Base-by-base conservation (phyloP, 2,113 vertebrate species). In the Leptosomus discolor region DNA sequence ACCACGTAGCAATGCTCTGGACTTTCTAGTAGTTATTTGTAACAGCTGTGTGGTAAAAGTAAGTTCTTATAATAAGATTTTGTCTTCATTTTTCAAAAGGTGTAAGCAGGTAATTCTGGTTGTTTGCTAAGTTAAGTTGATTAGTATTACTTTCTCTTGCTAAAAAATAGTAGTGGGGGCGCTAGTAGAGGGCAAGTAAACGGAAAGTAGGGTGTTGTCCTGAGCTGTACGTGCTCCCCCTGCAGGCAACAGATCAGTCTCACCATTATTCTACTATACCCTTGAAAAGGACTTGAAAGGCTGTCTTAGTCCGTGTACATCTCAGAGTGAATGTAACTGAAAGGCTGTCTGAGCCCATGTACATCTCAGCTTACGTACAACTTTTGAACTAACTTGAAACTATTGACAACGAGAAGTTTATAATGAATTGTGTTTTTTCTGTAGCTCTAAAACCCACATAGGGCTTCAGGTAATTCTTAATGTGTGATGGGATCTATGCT, bases 401-500 rank as follows among this genome's bases (percentile, higher is more conserved):
- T 69, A 3, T 22, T 64, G 26, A 64, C 64, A 65, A 18, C 56
- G 5, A 41, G 20, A 71, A 56, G 6, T 80, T 84, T 53, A 8
- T 64, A 36, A 67, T 32, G 11, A 69, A 30, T 46, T 12, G 19
- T 15, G 11, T 3, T 67, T 39, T 92, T 92, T 46, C 24, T 53
- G 12, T 53, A 85, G 32, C 34, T 82, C 5, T 76, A 29, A 86
- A 90, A 54, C 9, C 34, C 3, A 5, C 3, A 1, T 46, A 46
- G 23, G 23, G 46, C 50, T 89, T 90, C 8, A 27, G 15, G 10
- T 85, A 46, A 26, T 51, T 39, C 22, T 60, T 69, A 30, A 12
- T 0, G 0, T 24, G 10, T 63, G 8, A 37, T 79, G 32, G 12
- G 8, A 19, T 43, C n/a, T 53, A 1, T 29, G 18, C 21, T 65